Percentiles rank a stretch among this genome's conserved stretches.
phyloP scores from a whole-genome alignment of 2,113 vertebrate genomes.

The Melanotaenia duboulayi region DNA sequence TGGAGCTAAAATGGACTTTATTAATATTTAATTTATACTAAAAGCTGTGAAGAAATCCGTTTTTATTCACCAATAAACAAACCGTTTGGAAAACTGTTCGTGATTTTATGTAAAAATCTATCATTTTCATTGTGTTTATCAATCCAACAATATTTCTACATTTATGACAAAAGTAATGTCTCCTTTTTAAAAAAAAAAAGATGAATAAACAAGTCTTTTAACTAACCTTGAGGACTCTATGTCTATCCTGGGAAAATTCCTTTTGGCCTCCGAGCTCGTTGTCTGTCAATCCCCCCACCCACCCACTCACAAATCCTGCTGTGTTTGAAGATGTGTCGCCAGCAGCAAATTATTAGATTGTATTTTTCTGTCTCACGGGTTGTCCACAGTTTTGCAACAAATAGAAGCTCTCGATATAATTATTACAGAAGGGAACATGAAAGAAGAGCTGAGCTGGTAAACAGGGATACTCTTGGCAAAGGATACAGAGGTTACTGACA shows the following conservation, averaged over 20 bases:
- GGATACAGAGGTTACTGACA: constrained; percentile 19
- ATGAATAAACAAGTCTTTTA: constrained; percentile 49
- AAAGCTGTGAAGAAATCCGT: neutral
- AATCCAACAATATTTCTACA: constrained; percentile 13
- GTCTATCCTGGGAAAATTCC: constrained; percentile 43
- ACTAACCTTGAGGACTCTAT: constrained; percentile 25
- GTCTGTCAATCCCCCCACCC: constrained; percentile 78
- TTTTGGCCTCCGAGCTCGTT: constrained; percentile 60
- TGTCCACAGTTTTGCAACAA: constrained; percentile 66
- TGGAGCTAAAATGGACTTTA: constrained; percentile 24
- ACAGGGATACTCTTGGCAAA: constrained; percentile 30
- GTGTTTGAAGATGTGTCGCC: constrained; percentile 67
- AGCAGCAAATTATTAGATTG: constrained; percentile 70
- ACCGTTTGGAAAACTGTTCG: too few species aligned
- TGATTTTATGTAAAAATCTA: neutral
- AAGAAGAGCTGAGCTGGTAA: constrained; percentile 38
- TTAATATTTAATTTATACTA: constrained; percentile 44
- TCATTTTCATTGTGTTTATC: constrained; percentile 28
- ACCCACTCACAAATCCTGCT: constrained; percentile 69
- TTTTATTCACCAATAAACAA: too few species aligned
- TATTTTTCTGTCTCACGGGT: constrained; percentile 65
- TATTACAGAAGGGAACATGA: constrained; percentile 57
- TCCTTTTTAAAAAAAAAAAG: constrained; percentile 44
- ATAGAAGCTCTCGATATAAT: constrained; percentile 71
- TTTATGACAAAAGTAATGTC: constrained; percentile 9